Evolutionary conservation across 1,140 invertebrate genomes (phyloP).

Genomic region (Bombus waltoni): DNA sequence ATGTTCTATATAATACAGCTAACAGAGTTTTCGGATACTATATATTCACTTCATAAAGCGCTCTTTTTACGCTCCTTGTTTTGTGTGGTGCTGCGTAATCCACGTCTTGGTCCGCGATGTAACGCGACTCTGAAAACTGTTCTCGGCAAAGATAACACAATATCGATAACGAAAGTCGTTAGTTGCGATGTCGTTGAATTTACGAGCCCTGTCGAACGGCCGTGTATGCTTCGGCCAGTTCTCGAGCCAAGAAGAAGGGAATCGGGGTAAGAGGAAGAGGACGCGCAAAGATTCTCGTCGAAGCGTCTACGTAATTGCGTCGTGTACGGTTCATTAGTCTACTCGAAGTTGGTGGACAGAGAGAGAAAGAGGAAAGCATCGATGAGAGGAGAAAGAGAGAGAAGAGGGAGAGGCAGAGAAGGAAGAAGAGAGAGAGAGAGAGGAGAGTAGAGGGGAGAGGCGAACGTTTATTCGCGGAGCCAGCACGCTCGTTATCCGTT

Average conservation of each 20-base stretch:
- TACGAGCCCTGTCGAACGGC: slow-evolving; percentile 49
- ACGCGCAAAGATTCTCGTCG: slow-evolving; percentile 47
- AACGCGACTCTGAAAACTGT: neutral
- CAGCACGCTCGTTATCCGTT: slow-evolving; percentile 62
- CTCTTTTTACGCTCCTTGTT: too few species aligned
- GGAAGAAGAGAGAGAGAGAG: neutral
- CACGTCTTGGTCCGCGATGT: neutral
- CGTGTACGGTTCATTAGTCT: slow-evolving; percentile 63
- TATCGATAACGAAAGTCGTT: slow-evolving; percentile 60
- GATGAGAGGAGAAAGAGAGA: neutral
- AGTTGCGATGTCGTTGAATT: slow-evolving; percentile 53
- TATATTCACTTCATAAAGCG: too few species aligned
- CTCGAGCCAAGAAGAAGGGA: too few species aligned
- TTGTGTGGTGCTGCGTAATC: neutral
- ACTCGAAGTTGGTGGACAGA: slow-evolving; percentile 28
- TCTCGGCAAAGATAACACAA: slow-evolving; percentile 52
- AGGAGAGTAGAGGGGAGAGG: neutral
- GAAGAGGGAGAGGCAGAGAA: neutral
- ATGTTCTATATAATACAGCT: too few species aligned
- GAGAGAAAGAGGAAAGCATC: neutral
- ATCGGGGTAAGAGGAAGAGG: slow-evolving; percentile 1
- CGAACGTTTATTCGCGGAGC: slow-evolving; percentile 62
- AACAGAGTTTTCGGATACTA: too few species aligned
- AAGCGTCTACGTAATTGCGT: slow-evolving; percentile 63
- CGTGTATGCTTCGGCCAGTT: neutral